Percentiles rank a stretch among this genome's conserved stretches.
These are phyloP conservation scores for Lanistes nyassanus DNA, from an alignment of 1,140 invertebrate species.

Conservation along the genomic window DNA sequence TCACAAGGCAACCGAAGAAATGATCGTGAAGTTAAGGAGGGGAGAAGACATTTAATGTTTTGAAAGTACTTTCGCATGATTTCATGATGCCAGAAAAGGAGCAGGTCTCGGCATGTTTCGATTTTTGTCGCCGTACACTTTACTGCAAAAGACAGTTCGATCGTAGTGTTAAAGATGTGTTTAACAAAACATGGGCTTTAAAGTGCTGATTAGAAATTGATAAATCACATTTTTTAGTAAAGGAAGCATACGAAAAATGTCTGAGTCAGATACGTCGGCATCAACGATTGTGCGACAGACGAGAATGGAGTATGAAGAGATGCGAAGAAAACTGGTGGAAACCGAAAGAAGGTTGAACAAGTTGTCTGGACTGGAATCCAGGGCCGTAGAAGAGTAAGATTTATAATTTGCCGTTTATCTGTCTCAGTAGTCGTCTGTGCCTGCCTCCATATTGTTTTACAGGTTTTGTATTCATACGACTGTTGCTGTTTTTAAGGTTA, in stretches of 20 bases:
- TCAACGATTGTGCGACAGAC: constrained; percentile 14
- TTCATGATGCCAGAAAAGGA: neutral
- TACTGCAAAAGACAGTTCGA: neutral
- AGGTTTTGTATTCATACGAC: too few species aligned
- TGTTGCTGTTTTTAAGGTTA: too few species aligned
- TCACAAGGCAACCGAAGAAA: neutral
- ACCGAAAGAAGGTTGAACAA: constrained; percentile 55
- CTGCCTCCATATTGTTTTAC: too few species aligned
- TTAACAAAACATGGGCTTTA: neutral
- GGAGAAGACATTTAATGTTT: neutral
- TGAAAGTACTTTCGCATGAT: neutral
- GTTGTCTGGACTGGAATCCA: constrained; percentile 45
- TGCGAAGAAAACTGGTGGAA: constrained; percentile 48
- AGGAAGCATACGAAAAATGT: neutral
- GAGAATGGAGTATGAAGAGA: constrained; percentile 37
- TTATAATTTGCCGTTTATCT: neutral
- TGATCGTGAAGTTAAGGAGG: neutral
- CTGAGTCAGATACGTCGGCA: constrained; percentile 18
- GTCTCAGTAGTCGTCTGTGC: too few species aligned
- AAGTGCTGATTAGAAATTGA: neutral
- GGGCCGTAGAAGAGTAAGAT: constrained; percentile 5
- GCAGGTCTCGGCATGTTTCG: constrained; percentile 26
- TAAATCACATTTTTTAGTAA: neutral
- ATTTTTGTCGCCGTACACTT: neutral
- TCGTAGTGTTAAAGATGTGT: neutral